Percentiles rank a stretch among this genome's conserved stretches.
These are phyloP conservation scores for Lasioglossum villosulum DNA, from an alignment of 2,888 invertebrate genomes.

Conservation along the genomic window DNA sequence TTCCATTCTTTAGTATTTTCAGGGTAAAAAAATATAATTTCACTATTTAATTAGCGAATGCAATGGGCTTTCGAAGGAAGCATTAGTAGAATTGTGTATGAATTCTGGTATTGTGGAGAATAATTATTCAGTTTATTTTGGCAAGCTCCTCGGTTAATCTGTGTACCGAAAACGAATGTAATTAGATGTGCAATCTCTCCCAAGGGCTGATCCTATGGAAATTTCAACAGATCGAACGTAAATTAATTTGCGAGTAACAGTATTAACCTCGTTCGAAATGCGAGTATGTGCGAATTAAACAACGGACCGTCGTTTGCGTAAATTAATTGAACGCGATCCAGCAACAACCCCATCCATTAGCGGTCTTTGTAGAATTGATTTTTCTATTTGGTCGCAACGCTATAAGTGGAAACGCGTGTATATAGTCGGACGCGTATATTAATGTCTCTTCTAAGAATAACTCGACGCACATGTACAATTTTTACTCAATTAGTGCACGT, in stretches of 20 bases:
- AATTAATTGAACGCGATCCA: conserved; percentile 6
- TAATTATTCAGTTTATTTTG: not conserved
- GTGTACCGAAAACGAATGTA: not conserved
- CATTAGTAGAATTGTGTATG: not conserved
- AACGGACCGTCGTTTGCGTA: not conserved
- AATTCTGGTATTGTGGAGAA: not conserved
- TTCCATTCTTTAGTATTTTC: too few relatives aligned
- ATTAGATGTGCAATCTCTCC: not conserved
- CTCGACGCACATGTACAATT: not conserved
- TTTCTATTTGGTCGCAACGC: not conserved
- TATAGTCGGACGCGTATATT: not conserved
- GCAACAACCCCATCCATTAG: not conserved
- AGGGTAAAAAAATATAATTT: too few relatives aligned
- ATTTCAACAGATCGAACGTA: not conserved
- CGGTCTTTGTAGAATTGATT: not conserved
- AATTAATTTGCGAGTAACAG: not conserved
- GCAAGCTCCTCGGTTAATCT: not conserved
- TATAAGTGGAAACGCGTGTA: not conserved
- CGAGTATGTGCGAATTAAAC: not conserved
- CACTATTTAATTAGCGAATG: not conserved
- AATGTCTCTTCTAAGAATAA: not conserved
- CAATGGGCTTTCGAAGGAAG: not conserved
- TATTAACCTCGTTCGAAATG: conserved; percentile 7
- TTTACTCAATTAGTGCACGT: not conserved
- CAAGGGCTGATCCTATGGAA: not conserved